Percentiles rank a stretch among this genome's conserved stretches.
Conservation (phyloP, 1,140 invertebrate genomes). For the Caenorhabditis inopinata region DNA sequence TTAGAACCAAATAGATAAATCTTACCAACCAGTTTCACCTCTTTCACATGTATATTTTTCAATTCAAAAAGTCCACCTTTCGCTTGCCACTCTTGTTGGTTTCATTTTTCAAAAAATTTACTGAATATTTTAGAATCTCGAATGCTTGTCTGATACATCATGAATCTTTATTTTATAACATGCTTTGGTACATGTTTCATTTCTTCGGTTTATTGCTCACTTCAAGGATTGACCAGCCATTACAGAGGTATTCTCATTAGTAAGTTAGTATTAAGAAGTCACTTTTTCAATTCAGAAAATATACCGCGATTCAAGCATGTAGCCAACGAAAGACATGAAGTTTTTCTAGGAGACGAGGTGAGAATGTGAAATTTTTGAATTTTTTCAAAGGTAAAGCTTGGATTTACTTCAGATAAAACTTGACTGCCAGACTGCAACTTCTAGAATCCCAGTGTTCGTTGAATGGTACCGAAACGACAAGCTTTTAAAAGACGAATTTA, state of each 20-base stretch:
- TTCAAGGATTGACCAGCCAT: background rate
- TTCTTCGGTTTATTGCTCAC: background rate
- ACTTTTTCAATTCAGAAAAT: background rate
- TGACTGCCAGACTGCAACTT: background rate
- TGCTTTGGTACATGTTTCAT: background rate
- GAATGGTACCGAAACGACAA: constrained; percentile 14
- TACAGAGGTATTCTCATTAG: constrained; percentile 12
- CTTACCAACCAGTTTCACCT: background rate
- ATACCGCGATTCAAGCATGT: constrained; percentile 7
- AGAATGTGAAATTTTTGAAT: background rate
- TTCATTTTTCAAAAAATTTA: too few relatives aligned
- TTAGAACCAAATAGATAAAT: constrained; percentile 1
- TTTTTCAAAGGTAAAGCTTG: background rate
- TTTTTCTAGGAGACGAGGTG: background rate
- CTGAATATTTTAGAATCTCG: background rate
- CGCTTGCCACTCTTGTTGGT: too few relatives aligned
- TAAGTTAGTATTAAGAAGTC: too few relatives aligned
- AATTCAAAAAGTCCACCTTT: background rate
- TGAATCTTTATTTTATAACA: background rate
- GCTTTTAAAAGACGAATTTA: background rate
- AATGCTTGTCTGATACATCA: background rate
- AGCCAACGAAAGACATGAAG: constrained; percentile 10
- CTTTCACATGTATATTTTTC: background rate
- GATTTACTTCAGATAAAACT: background rate
- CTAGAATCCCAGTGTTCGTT: background rate